A percentile compares a stretch with the other conserved stretches of the same genome.
phyloP scores from a whole-genome alignment of 2,888 invertebrate species.

The Drosophila neonasuta region DNA sequence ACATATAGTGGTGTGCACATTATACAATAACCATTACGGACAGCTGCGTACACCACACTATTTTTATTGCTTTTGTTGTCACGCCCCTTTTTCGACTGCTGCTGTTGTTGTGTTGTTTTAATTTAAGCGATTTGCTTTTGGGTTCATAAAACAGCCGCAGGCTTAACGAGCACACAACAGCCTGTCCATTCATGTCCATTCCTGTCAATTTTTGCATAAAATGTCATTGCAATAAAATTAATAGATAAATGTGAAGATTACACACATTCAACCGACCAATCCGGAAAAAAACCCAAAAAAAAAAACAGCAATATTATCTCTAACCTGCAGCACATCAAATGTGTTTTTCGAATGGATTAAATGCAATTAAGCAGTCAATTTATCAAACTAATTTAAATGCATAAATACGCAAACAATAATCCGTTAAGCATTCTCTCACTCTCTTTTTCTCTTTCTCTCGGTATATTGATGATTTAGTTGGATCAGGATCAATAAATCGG shows the following conservation, averaged over 20 bases:
- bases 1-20: constrained; percentile 41
- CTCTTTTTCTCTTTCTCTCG: too few species aligned
- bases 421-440: background rate
- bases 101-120: constrained; percentile 59
- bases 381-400: constrained; percentile 58
- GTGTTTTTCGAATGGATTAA: constrained; percentile 36
- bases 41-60: constrained; percentile 75
- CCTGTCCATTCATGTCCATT: constrained; percentile 2
- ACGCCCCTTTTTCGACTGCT: constrained; percentile 25
- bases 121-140: constrained; percentile 73
- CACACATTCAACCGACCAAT: background rate
- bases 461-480: constrained; percentile 1
- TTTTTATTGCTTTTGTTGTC: constrained; percentile 65
- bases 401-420: constrained; percentile 2
- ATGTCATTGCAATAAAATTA: constrained; percentile 48
- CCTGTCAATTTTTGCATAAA: constrained; percentile 44
- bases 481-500: constrained; percentile 14
- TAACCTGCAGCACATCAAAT: constrained; percentile 7
- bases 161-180: constrained; percentile 42
- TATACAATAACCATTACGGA: constrained; percentile 69
- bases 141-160: constrained; percentile 64
- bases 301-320: constrained; percentile 16
- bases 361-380: constrained; percentile 67
- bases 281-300: constrained; percentile 6
- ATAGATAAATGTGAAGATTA: constrained; percentile 36